Percentiles rank a stretch among this genome's conserved stretches.
Evolutionary conservation across 2,888 invertebrate species (phyloP).

Genomic region (Scaptomyza parva): DNA sequence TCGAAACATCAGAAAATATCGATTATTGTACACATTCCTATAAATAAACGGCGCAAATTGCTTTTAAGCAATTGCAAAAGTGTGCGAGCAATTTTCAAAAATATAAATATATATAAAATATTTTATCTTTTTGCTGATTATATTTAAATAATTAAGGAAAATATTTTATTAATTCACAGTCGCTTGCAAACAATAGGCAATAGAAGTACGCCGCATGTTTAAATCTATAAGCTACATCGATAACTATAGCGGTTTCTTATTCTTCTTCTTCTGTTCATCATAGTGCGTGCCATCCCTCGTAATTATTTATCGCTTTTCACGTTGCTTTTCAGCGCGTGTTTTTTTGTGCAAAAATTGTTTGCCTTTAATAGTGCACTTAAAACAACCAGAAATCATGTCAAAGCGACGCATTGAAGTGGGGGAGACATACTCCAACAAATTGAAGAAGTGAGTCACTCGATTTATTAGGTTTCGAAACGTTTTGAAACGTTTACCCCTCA

Average conservation of each 20-base stretch:
- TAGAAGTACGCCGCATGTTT: neutral
- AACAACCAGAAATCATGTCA: constrained; percentile 86
- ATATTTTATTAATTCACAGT: neutral
- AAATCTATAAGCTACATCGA: constrained; percentile 9
- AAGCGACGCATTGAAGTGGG: constrained; percentile 94
- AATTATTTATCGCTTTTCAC: constrained; percentile 55
- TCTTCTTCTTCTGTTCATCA: neutral
- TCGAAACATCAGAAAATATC: neutral
- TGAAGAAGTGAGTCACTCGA: constrained; percentile 89
- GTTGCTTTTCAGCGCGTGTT: constrained; percentile 71
- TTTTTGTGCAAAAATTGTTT: constrained; percentile 51
- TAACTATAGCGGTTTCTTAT: neutral
- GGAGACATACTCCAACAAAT: constrained; percentile 89
- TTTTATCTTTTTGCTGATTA: too few species aligned
- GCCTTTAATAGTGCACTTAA: constrained; percentile 23
- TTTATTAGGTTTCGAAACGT: too few species aligned
- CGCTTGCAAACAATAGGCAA: too few species aligned
- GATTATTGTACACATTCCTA: neutral
- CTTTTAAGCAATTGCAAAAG: neutral
- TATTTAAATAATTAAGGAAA: too few species aligned
- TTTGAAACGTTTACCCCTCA: neutral
- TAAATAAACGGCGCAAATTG: neutral
- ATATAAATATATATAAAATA: too few species aligned
- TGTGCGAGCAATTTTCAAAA: too few species aligned
- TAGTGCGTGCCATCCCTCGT: constrained; percentile 18